A percentile compares a stretch with the other conserved stretches of the same genome.
Conservation (phyloP, 2,888 invertebrate genomes). For the Lepetodrilus schrolli region DNA sequence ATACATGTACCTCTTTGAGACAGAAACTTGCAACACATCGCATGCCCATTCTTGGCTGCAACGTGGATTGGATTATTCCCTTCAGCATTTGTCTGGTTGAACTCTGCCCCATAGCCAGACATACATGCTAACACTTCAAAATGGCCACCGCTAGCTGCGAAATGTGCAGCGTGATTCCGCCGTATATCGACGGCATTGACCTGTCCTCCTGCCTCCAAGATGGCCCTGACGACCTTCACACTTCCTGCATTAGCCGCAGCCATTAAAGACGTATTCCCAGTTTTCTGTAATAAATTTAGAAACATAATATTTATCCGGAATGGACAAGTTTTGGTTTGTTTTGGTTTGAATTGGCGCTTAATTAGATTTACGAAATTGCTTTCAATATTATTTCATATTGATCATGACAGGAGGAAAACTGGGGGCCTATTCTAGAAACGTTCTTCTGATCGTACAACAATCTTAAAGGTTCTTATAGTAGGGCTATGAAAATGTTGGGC, state of each 20-base stretch:
- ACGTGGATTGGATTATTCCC: slow-evolving; percentile 74
- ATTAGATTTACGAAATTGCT: too few relatives aligned
- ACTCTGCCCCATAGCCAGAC: slow-evolving; percentile 73
- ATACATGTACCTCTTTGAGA: slow-evolving; percentile 75
- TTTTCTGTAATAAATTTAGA: slow-evolving; percentile 66
- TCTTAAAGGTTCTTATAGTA: too few relatives aligned
- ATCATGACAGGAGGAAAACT: too few relatives aligned
- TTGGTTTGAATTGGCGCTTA: too few relatives aligned
- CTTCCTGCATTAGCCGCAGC: slow-evolving; percentile 73
- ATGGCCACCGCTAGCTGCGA: slow-evolving; percentile 72
- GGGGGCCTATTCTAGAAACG: too few relatives aligned
- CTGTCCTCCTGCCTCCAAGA: slow-evolving; percentile 66
- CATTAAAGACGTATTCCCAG: slow-evolving; percentile 73
- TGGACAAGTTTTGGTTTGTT: too few relatives aligned
- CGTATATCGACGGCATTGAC: slow-evolving; percentile 65
- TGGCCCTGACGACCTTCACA: slow-evolving; percentile 68
- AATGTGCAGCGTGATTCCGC: slow-evolving; percentile 72
- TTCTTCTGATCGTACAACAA: too few relatives aligned
- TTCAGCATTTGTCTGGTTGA: slow-evolving; percentile 71
- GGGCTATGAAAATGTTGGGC: too few relatives aligned
- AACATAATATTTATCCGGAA: too few relatives aligned
- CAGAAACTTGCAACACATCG: slow-evolving; percentile 72
- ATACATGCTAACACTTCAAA: slow-evolving; percentile 67
- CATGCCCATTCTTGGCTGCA: slow-evolving; percentile 71
- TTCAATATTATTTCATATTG: too few relatives aligned